These are phyloP conservation scores for Exaiptasia diaphana DNA, from an alignment of 64 coral and sea anemone genomes.

Conservation along the genomic window DNA sequence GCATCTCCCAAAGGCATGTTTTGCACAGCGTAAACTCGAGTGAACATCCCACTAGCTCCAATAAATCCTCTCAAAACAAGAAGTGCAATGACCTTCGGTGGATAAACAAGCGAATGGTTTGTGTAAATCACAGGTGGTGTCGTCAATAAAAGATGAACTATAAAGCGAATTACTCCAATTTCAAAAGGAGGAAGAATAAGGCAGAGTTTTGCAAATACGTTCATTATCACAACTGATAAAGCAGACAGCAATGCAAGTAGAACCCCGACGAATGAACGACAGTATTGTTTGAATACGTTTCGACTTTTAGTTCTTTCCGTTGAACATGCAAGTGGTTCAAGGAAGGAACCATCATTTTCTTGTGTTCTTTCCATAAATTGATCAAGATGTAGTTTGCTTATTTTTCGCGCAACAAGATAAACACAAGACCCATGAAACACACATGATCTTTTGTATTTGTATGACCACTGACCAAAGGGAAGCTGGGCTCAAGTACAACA, in stretches of 20 bases:
- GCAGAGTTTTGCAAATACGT: background rate
- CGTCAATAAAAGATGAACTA: background rate
- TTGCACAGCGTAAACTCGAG: conserved; percentile 30
- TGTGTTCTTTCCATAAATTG: too few relatives aligned
- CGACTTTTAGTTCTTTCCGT: too few relatives aligned
- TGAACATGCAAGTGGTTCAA: too few relatives aligned
- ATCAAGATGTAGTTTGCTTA: too few relatives aligned
- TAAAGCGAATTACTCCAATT: background rate
- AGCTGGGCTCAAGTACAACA: too few relatives aligned
- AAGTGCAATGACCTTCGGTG: background rate
- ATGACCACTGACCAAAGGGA: too few relatives aligned
- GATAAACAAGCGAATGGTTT: background rate
- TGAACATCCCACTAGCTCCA: conserved; percentile 11
- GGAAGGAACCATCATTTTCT: too few relatives aligned
- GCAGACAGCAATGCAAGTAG: background rate
- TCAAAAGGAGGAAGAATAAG: conserved; percentile 30
- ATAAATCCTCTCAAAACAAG: background rate
- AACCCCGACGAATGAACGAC: background rate
- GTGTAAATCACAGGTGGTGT: conserved; percentile 25
- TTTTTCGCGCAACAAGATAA: too few relatives aligned
- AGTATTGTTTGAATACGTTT: too few relatives aligned
- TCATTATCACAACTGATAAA: background rate
- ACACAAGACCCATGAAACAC: too few relatives aligned
- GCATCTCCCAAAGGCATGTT: conserved; percentile 56
- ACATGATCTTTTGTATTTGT: too few relatives aligned